Evolutionary conservation across 2,113 vertebrate genomes (phyloP).

Genomic region (Chamaea fasciata): DNA sequence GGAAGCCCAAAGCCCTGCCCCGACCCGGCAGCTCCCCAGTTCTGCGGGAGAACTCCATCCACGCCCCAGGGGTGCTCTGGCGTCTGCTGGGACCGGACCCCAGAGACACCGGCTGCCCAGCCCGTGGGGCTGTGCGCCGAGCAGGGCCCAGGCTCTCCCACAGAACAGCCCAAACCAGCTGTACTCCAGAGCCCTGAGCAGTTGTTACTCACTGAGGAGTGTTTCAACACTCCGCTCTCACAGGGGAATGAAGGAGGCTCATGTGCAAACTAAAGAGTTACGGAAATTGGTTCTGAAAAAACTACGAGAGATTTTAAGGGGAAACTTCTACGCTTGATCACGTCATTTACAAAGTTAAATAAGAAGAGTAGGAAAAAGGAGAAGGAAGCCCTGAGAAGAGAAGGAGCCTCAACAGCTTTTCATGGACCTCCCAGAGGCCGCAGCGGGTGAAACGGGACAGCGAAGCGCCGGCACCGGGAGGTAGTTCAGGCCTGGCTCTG

Average conservation of each 20-base stretch:
- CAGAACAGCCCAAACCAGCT: background rate
- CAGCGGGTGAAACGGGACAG: background rate
- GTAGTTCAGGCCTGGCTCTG: background rate
- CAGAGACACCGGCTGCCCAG: no score
- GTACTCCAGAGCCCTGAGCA: background rate
- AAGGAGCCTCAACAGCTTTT: background rate
- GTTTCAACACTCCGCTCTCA: no score
- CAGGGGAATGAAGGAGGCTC: fast-evolving
- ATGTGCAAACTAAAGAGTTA: background rate
- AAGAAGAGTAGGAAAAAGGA: background rate
- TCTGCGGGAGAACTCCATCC: no score
- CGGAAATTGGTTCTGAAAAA: background rate
- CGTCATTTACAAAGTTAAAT: background rate
- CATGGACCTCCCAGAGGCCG: background rate
- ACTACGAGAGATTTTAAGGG: background rate
- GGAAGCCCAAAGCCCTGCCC: no score
- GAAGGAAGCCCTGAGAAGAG: background rate
- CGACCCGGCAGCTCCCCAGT: no score
- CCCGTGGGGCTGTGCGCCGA: no score
- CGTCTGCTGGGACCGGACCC: no score
- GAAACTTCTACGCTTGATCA: background rate
- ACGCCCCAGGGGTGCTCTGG: no score
- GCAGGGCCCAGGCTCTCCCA: background rate
- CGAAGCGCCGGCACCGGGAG: background rate
- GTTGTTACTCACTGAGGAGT: background rate